A percentile compares a stretch with the other conserved stretches of the same genome.
Evolutionary conservation across 2,888 invertebrate species (phyloP).

Genomic region (Liposcelis brunnea): DNA sequence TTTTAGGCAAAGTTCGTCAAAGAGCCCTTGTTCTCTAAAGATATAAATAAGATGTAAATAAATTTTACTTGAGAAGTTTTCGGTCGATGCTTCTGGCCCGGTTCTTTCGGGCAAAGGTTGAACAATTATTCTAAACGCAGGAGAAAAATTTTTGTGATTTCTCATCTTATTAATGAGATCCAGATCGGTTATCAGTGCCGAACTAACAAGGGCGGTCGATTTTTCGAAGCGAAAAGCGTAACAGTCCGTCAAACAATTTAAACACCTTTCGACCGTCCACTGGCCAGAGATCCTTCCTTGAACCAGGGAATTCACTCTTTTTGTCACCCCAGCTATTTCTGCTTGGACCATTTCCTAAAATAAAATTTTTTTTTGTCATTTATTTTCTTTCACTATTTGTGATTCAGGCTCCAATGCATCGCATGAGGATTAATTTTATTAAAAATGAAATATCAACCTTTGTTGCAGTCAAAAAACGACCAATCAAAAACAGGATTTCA

Average conservation of each 20-base stretch:
- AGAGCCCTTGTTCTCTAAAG: slow-evolving; percentile 17
- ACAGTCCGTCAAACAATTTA: slow-evolving; percentile 43
- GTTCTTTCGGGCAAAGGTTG: slow-evolving; percentile 33
- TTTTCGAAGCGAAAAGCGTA: slow-evolving; percentile 42
- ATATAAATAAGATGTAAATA: too few relatives aligned
- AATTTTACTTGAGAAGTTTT: too few relatives aligned
- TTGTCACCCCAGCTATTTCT: too few relatives aligned
- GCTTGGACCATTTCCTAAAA: too few relatives aligned
- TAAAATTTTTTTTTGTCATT: too few relatives aligned
- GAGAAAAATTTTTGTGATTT: slow-evolving; percentile 30
- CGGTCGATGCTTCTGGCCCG: slow-evolving; percentile 20
- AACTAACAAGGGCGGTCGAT: slow-evolving; percentile 32
- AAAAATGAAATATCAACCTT: too few relatives aligned
- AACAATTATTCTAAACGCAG: slow-evolving; percentile 51
- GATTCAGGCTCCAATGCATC: too few relatives aligned
- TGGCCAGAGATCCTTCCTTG: slow-evolving; percentile 36
- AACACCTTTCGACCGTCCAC: slow-evolving; percentile 43
- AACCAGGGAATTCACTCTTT: slow-evolving; percentile 27
- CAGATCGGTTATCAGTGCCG: background rate
- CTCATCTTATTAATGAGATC: slow-evolving; percentile 5
- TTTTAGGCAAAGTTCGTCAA: slow-evolving; percentile 17
- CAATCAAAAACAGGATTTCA: too few relatives aligned
- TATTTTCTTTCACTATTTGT: too few relatives aligned
- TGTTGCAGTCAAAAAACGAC: too few relatives aligned
- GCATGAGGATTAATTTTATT: too few relatives aligned